Conservation (phyloP, 2,797 vertebrate genomes). For the Gymnodraco acuticeps region DNA sequence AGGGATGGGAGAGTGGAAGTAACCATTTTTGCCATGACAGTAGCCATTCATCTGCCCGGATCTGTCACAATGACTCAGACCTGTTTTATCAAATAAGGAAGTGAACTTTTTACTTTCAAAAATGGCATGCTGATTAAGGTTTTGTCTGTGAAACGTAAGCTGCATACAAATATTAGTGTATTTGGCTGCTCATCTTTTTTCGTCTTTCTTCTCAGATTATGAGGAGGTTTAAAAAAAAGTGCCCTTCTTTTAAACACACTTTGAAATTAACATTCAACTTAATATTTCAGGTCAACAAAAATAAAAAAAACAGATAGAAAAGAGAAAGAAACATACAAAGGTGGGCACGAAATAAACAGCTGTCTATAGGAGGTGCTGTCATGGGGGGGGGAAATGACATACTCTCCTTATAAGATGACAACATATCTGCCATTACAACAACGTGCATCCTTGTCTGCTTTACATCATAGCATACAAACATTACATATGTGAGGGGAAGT, state of each 20-base stretch:
- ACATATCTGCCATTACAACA: neutral
- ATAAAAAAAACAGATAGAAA: neutral
- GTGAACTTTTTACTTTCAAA: slow-evolving; percentile 16
- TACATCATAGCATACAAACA: neutral
- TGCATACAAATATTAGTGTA: neutral
- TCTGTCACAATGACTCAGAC: slow-evolving; percentile 41
- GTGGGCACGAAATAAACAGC: neutral
- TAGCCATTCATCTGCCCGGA: slow-evolving; percentile 40
- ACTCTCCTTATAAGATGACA: neutral
- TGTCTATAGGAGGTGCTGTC: neutral
- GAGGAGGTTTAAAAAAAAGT: too few relatives aligned
- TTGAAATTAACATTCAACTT: neutral
- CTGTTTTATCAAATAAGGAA: slow-evolving; percentile 3
- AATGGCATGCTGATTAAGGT: slow-evolving; percentile 6
- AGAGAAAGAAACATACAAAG: neutral
- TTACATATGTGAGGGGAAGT: neutral
- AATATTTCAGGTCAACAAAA: neutral
- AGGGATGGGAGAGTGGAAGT: slow-evolving; percentile 35
- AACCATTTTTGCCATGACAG: slow-evolving; percentile 40
- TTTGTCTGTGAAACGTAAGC: neutral
- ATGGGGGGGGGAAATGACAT: neutral
- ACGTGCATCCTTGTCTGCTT: neutral
- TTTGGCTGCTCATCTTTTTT: neutral
- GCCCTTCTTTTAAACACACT: too few relatives aligned
- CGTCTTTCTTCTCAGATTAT: neutral